These are phyloP conservation scores for Caenorhabditis sp. DNA, from an alignment of 2,888 invertebrate species.

Conservation along the genomic window DNA sequence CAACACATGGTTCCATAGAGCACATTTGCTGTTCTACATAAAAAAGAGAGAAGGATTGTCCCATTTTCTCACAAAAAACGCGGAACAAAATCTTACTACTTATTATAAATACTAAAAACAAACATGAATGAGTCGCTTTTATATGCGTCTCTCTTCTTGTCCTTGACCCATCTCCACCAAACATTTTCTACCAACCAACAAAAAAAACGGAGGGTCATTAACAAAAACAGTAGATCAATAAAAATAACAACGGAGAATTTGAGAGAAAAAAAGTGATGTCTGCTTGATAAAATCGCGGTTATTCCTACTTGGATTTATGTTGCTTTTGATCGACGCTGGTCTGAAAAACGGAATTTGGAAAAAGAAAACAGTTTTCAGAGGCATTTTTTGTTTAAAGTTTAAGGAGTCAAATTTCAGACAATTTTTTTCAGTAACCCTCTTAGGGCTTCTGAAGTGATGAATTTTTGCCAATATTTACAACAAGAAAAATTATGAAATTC, in stretches of 20 bases:
- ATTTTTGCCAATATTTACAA: too few relatives aligned
- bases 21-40: not conserved
- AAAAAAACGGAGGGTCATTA: not conserved
- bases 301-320: not conserved
- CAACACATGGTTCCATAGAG: not conserved
- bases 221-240: not conserved
- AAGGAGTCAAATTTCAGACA: too few relatives aligned
- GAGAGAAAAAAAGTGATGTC: not conserved
- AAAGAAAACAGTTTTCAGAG: too few relatives aligned
- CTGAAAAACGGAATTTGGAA: slow-evolving; percentile 6
- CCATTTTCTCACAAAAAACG: not conserved
- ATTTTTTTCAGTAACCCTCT: too few relatives aligned
- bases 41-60: not conserved
- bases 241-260: not conserved
- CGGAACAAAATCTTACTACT: not conserved
- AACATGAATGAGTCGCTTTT: not conserved
- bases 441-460: too few relatives aligned
- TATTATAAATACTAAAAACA: not conserved
- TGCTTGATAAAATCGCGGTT: not conserved
- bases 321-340: slow-evolving; percentile 8
- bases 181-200: not conserved
- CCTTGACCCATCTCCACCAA: not conserved
- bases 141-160: not conserved
- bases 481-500: too few relatives aligned
- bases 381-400: too few relatives aligned